Evolutionary conservation across 1,140 invertebrate species (phyloP).

Genomic region (Eupristina koningsbergeri): DNA sequence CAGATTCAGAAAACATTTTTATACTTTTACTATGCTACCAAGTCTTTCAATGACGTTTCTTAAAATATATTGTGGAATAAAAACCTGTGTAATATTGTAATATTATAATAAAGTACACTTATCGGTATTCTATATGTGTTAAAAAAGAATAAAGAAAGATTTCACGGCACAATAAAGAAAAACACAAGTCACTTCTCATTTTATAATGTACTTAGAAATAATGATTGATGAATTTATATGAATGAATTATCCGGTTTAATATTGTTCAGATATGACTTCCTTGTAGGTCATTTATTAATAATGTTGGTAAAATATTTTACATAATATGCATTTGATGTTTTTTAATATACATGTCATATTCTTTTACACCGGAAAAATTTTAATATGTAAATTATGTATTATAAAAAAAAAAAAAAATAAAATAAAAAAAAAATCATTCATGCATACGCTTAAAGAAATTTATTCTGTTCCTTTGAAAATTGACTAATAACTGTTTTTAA

Average conservation of each 20-base stretch:
- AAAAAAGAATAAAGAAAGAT: neutral
- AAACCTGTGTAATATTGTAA: neutral
- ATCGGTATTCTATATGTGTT: neutral
- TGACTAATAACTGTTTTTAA: neutral
- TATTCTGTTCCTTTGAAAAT: neutral
- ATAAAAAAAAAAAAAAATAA: too few relatives aligned
- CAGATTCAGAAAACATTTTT: neutral
- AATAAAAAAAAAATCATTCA: neutral
- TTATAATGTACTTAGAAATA: neutral
- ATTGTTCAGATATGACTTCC: neutral
- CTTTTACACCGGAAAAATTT: neutral
- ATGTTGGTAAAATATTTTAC: neutral
- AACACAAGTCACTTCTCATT: neutral
- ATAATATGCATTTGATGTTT: neutral
- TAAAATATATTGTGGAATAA: neutral
- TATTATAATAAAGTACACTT: neutral
- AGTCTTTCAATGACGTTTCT: neutral
- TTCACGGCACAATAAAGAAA: neutral
- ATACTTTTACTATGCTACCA: neutral
- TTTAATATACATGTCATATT: neutral
- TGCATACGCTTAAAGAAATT: neutral
- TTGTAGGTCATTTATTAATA: neutral
- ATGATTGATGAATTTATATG: neutral
- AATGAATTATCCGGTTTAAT: neutral
- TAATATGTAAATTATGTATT: neutral